A percentile compares a stretch with the other conserved stretches of the same genome.
Evolutionary conservation across 2,113 vertebrate species (phyloP).

Genomic region (Archocentrus centrarchus): DNA sequence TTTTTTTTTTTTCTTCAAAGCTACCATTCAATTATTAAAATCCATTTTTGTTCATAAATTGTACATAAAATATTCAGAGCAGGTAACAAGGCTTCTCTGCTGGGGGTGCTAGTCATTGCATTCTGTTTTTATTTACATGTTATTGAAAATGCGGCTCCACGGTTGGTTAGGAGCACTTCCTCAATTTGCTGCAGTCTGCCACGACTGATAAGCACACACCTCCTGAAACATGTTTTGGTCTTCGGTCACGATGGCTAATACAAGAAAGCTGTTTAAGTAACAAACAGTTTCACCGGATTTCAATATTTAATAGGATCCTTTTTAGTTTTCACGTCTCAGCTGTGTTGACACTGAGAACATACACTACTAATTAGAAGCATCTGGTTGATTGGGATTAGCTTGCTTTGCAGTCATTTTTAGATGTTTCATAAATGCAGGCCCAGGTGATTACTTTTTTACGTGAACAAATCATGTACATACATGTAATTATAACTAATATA

Average conservation of each 20-base stretch:
- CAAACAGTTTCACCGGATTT: not conserved
- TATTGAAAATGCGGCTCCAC: too few relatives aligned
- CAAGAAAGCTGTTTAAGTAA: not conserved
- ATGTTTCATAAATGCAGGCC: not conserved
- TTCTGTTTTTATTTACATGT: not conserved
- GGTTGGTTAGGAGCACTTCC: not conserved
- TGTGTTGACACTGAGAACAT: not conserved
- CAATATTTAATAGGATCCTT: not conserved
- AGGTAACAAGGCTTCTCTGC: not conserved
- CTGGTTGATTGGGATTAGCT: not conserved
- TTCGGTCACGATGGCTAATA: not conserved
- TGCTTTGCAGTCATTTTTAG: not conserved
- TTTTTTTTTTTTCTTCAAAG: not conserved
- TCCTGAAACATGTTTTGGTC: not conserved
- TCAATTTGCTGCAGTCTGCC: not conserved
- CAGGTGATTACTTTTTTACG: not conserved
- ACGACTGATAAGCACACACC: not conserved
- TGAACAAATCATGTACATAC: not conserved
- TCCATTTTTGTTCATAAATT: not conserved
- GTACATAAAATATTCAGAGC: not conserved
- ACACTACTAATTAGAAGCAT: not conserved
- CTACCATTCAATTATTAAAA: not conserved
- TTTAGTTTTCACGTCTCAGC: not conserved
- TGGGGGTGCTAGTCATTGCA: not conserved
- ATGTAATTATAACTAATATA: not conserved